A percentile compares a stretch with the other conserved stretches of the same genome.
Evolutionary conservation across 2,797 vertebrate species (phyloP).

Genomic region (Varecia variegata): DNA sequence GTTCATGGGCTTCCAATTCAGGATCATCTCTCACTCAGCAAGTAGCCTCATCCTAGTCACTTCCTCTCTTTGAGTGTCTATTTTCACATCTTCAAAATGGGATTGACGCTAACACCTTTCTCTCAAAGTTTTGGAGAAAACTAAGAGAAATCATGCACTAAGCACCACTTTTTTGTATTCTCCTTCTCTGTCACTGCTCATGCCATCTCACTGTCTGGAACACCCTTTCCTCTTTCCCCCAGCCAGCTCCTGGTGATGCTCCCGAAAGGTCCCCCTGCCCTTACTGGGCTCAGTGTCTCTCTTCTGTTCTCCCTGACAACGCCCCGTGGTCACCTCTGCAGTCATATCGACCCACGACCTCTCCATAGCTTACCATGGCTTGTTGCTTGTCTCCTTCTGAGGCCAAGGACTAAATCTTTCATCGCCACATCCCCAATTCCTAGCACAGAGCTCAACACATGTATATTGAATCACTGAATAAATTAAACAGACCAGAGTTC

Average conservation of each 20-base stretch:
- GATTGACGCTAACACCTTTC: not conserved
- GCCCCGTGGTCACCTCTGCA: fast-evolving
- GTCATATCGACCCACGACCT: not conserved
- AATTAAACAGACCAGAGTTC: not conserved
- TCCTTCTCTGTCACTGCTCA: no score
- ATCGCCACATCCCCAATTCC: not conserved
- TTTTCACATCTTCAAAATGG: not conserved
- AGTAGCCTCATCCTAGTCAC: no score
- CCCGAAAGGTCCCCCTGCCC: not conserved
- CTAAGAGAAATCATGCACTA: not conserved
- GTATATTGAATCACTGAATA: not conserved
- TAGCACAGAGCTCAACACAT: not conserved
- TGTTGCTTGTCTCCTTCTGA: not conserved
- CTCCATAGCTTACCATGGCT: fast-evolving
- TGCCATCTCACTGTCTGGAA: not conserved
- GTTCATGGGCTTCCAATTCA: not conserved
- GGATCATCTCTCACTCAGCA: not conserved
- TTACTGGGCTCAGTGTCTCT: not conserved
- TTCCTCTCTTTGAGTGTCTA: not conserved
- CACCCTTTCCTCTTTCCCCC: not conserved
- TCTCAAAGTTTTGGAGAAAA: not conserved
- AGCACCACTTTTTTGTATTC: not conserved
- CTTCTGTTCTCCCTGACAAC: fast-evolving
- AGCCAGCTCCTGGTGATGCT: not conserved
- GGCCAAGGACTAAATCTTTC: not conserved